Evolutionary conservation across 2,888 invertebrate genomes (phyloP).

Genomic region (Criorhina ranunculi): DNA sequence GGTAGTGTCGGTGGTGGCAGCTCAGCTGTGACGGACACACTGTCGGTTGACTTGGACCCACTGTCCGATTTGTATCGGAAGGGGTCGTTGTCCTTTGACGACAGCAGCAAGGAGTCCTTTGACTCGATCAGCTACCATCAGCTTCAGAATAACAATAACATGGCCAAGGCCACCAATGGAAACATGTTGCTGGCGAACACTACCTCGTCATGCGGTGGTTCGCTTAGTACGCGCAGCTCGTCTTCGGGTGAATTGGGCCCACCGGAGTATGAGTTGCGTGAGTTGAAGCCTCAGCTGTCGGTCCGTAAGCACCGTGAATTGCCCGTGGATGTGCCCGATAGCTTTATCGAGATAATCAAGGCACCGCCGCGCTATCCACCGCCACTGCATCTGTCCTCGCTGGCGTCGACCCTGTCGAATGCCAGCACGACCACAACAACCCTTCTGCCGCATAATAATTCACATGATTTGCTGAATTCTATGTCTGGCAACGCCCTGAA

Average conservation of each 20-base stretch:
- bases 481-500: conserved; percentile 61
- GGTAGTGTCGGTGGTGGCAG: conserved; percentile 47
- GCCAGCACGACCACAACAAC: conserved; percentile 81
- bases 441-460: conserved; percentile 77
- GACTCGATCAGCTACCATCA: conserved; percentile 83
- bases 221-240: conserved; percentile 80
- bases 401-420: conserved; percentile 81
- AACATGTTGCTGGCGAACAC: conserved; percentile 72
- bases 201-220: conserved; percentile 78
- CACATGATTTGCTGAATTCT: conserved; percentile 56
- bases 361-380: conserved; percentile 89
- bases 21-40: conserved; percentile 41
- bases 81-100: conserved; percentile 81
- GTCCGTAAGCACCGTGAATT: conserved; percentile 86
- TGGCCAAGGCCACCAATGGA: conserved; percentile 62
- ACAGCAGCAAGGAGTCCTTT: conserved; percentile 83
- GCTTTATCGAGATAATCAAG: conserved; percentile 93
- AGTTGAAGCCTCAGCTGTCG: conserved; percentile 76
- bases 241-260: conserved; percentile 81
- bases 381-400: conserved; percentile 84
- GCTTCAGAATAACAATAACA: conserved; percentile 79
- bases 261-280: conserved; percentile 82
- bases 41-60: conserved; percentile 79
- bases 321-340: conserved; percentile 95
- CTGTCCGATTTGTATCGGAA: conserved; percentile 81